Base-by-base conservation (phyloP, 2,113 vertebrate genomes). In the Lota lota region DNA sequence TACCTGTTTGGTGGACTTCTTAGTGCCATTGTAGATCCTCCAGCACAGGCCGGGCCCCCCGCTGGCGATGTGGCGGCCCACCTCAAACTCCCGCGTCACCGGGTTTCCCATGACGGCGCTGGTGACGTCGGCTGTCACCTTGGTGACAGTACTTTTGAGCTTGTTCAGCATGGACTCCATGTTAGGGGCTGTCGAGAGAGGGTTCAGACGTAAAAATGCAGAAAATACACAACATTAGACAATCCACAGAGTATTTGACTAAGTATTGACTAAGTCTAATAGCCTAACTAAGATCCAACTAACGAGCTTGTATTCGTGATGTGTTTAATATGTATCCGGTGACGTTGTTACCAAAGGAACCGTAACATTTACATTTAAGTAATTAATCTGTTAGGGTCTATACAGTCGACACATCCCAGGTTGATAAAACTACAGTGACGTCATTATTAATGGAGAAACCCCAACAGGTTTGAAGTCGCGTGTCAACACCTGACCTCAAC, bases 111-210 rank as follows among this genome's bases (percentile, higher is more conserved):
- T 99, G 60, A 99, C 97, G 0, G 97, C 96, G 18, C 96, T 99
- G 83, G 97, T 98, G 85, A 99, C 94, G 73, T 99, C 97, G 0
- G 97, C 97, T 0, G 97, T 99, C 81, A 99, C 97, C 89, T 99
- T 99, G 6, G 95, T 99, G 83, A 99, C 97, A 0, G 97, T 99
- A 69, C 93, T 99, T 89, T 99, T 99, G 71, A 99, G 79, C 79
- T 99, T 99, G 90, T 96, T 98, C 67, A 99, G 91, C 97, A 99
- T 98, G 66, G 96, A 98, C 92, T 99, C 97, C 97, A 99, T 99
- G 82, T 87, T 91, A 79, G 70, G 80, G 76, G 12, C 51, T 17
- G 1, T 47, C 10, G 40, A 14, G 40, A 8, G 40, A 47, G 10
- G 40, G 40, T 47, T 14, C 40, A 47, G 10, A 47, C 10, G 40